Evolutionary conservation across 2,797 vertebrate species (phyloP).

Genomic region (Kryptopterus vitreolus): DNA sequence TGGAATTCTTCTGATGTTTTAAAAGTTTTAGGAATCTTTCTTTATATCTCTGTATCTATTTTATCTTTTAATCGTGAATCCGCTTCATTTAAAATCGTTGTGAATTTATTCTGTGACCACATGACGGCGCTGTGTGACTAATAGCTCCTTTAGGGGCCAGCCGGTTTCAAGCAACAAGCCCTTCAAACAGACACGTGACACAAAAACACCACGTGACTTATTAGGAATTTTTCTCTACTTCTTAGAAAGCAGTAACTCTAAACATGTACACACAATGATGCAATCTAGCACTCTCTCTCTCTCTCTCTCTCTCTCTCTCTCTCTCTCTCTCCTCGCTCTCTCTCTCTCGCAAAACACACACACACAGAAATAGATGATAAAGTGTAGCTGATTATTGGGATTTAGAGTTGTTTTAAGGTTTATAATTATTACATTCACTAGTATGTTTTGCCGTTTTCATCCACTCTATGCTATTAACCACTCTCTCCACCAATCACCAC

Average conservation of each 20-base stretch:
- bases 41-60: background rate
- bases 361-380: too few relatives aligned
- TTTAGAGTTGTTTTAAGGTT: too few relatives aligned
- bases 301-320: background rate
- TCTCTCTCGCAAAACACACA: background rate
- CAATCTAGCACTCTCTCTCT: background rate
- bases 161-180: background rate
- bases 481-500: too few relatives aligned
- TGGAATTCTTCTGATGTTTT: background rate
- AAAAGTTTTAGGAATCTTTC: background rate
- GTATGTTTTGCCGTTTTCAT: too few relatives aligned
- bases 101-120: background rate
- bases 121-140: conserved; percentile 1
- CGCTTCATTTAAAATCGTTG: background rate
- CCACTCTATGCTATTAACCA: too few relatives aligned
- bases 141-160: background rate
- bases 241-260: conserved; percentile 9
- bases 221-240: background rate
- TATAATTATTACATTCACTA: too few relatives aligned
- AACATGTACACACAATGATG: background rate
- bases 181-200: background rate
- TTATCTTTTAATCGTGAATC: too few relatives aligned
- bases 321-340: background rate
- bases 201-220: conserved; percentile 17
- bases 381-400: too few relatives aligned